Evolutionary conservation across 2,797 vertebrate genomes (phyloP), one percentile per base, ranked within the genome.

Genomic region (Sebastes hubbsi): DNA sequence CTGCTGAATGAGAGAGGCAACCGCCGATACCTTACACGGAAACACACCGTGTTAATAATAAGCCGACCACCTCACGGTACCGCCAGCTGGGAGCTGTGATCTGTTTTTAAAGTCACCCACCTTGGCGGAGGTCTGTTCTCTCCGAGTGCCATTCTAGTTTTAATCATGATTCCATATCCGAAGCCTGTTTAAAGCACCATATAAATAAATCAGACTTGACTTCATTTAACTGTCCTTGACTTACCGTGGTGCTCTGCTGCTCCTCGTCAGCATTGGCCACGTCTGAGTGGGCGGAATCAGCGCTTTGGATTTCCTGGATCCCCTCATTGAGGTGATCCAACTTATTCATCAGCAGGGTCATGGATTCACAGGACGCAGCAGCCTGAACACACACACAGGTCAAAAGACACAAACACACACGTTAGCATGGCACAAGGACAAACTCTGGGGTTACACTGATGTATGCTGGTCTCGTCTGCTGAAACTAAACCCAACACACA

Each of bases 301-400:
- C 49, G 36, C 84, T 93, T 62, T 93, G 92, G 79, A 89, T 93
- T 77, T 95, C 95, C 90, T 94, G 93, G 78, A 94, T 95, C 76
- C 92, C 94, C 67, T 96, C 84, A 66, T 93, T 94, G 73, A 97
- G 83, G 69, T 94, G 90, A 80, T 96, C 95, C 84, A 97, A 77
- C 85, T 96, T 97, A 86, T 94, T 94, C 93, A 94, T 95, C 78
- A 97, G 91, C 79, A 91, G 89, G 10, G 85, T 91, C 96, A 96
- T 95, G 69, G 96, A 96, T 71, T 95, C 93, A 75, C 93, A 91
- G 59, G 78, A 91, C 59, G 78, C 93, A 56, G 89, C 78, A 71
- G 84, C 91, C 84, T 87, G 82, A 87, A 90, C 81, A 89, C 88
- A 92, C 88, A 92, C 88, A 92, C 42, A 80, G 81, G 71, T 81